Base-by-base conservation (phyloP, 2,888 invertebrate species). In the Xanthia icteritia region DNA sequence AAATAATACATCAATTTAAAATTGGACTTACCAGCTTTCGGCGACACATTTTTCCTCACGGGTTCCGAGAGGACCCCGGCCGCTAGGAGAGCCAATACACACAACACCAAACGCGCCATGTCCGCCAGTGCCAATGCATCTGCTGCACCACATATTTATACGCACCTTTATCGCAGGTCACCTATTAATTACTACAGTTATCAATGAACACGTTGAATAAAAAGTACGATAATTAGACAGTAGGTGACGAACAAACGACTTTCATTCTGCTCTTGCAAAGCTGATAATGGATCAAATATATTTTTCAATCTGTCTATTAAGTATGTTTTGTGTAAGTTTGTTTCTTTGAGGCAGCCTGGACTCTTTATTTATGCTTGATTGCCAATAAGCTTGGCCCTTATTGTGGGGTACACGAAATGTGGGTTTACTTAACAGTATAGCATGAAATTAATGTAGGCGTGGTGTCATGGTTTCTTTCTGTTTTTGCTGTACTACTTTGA, bases 21-120 rank as follows among this genome's bases (percentile, higher is more conserved):
- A 36, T 2, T 36, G 4, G 27, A 91, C 95, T 94, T 89, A 97
- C 97, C 96, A 86, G 92, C 87, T 90, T 93, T 94, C 81, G 89
- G 77, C 36, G 79, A 51, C 5, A 91, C 88, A 74, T 84, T 87
- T 64, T 90, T 91, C 80, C 90, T 89, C 51, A 89, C 85, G 20
- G 93, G 92, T 13, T 93, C 92, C 23, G 93, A 88, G 42, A 93
- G 88, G 79, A 93, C n/a, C n/a, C n/a, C 93, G 84, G 95, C 95
- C 89, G 95, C 92, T 48, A 94, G 78, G 31, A 93, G 87, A 76
- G 93, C 94, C 88, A 95, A 85, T 54, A 91, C 92, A 90, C 91
- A 94, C 91, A 94, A 86, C 92, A 93, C 93, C 79, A 94, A 88
- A 86, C 93, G 93, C 91, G 92, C 92, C 95, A 96, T 96, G 90